A percentile compares a stretch with the other conserved stretches of the same genome.
phyloP scores from a whole-genome alignment of 2,797 vertebrate genomes.

The Dicrostonyx torquatus region DNA sequence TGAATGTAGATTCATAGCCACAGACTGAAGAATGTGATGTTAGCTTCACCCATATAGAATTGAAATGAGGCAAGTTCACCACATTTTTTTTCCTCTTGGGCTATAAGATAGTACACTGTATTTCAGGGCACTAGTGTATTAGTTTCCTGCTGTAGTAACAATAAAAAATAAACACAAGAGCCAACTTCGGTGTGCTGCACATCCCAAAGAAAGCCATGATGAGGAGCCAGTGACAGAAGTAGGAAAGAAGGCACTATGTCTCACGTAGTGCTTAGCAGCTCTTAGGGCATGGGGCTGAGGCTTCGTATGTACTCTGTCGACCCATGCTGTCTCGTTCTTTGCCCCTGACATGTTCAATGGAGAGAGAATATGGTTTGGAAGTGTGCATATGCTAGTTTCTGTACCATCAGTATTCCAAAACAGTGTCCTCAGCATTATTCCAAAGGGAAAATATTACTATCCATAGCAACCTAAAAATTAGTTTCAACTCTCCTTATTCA shows the following conservation, averaged over 20 bases:
- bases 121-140: not conserved
- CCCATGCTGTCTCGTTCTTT: not conserved
- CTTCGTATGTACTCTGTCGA: not conserved
- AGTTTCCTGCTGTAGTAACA: not conserved
- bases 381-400: not conserved
- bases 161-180: not conserved
- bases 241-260: not conserved
- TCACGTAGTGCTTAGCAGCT: not conserved
- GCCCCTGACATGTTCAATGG: not conserved
- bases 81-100: not conserved
- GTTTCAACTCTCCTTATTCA: not conserved
- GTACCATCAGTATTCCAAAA: not conserved
- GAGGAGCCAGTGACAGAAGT: not conserved
- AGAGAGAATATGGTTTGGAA: not conserved
- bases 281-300: not conserved
- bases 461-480: not conserved
- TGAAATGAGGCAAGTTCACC: not conserved
- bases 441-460: not conserved
- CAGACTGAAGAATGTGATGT: not conserved
- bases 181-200: not conserved
- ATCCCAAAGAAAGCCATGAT: not conserved
- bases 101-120: not conserved
- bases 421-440: not conserved
- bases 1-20: not conserved
- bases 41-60: not conserved